Percentiles rank a stretch among this genome's conserved stretches.
Conservation (phyloP, 1,140 invertebrate species). For the Helicoverpa armigera region DNA sequence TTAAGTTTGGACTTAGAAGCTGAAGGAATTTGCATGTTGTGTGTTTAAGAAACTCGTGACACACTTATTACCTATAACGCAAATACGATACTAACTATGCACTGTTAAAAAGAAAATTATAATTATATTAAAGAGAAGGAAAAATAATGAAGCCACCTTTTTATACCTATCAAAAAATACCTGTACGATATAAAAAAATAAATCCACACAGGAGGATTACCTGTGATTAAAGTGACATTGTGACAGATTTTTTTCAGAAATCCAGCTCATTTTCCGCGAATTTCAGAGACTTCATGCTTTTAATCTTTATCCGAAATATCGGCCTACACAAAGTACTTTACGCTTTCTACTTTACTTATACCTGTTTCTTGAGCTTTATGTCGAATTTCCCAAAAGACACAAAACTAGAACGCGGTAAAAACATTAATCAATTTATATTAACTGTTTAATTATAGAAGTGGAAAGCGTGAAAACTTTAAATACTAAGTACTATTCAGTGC, state of each 20-base stretch:
- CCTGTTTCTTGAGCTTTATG: constrained; percentile 3
- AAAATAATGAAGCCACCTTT: too few relatives aligned
- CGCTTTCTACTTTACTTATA: constrained; percentile 15
- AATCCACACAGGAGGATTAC: background rate
- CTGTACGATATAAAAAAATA: too few relatives aligned
- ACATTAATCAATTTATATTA: constrained; percentile 9
- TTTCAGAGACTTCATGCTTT: background rate
- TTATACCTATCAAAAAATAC: too few relatives aligned
- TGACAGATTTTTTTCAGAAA: constrained; percentile 11
- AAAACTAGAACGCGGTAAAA: background rate
- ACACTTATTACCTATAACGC: too few relatives aligned
- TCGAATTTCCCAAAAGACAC: background rate
- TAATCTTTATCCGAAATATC: constrained; percentile 12
- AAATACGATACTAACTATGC: too few relatives aligned
- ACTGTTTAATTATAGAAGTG: too few relatives aligned
- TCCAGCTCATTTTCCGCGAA: constrained; percentile 5
- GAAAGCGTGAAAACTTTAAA: too few relatives aligned
- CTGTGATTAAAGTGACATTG: constrained; percentile 6
- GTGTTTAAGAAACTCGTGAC: too few relatives aligned
- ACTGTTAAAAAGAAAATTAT: too few relatives aligned
- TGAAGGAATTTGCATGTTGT: background rate
- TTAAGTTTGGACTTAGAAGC: constrained; percentile 1
- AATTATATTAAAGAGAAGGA: too few relatives aligned
- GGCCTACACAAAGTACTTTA: background rate
- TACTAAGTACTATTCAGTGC: background rate